These are phyloP conservation scores for Prionailurus viverrinus DNA, from an alignment of 2,113 vertebrate genomes.

Conservation along the genomic window DNA sequence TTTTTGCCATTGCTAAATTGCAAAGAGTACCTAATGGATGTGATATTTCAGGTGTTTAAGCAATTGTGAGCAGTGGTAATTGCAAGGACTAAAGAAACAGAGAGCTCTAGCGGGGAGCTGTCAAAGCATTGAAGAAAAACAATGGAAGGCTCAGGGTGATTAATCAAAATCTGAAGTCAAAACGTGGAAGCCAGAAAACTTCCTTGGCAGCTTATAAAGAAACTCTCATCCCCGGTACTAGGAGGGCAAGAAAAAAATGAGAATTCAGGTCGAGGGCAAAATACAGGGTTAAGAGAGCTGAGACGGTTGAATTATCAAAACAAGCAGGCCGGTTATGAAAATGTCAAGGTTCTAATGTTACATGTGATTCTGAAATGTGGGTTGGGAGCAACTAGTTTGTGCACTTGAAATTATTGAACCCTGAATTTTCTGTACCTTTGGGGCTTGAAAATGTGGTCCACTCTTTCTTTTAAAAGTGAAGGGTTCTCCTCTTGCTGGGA, in stretches of 20 bases:
- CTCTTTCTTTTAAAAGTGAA: background rate
- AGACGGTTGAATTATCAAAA: background rate
- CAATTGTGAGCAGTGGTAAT: background rate
- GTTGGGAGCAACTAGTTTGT: background rate
- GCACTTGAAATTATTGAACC: background rate
- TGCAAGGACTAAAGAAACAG: background rate
- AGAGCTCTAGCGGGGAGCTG: background rate
- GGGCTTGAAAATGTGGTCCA: background rate
- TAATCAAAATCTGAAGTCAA: background rate
- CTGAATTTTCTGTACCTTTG: background rate
- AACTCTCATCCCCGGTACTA: background rate
- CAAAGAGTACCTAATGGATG: background rate
- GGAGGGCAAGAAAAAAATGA: background rate
- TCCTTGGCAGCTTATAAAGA: background rate
- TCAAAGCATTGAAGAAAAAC: background rate
- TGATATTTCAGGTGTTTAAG: background rate
- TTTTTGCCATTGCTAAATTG: background rate
- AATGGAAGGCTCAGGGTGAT: background rate
- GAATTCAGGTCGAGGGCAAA: background rate
- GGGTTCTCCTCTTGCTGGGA: accelerated
- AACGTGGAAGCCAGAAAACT: background rate
- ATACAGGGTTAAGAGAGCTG: background rate
- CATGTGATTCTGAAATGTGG: background rate
- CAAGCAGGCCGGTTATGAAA: background rate
- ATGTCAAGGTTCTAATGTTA: background rate